Conservation (phyloP, 2,888 invertebrate genomes). For the Crematogaster levior region DNA sequence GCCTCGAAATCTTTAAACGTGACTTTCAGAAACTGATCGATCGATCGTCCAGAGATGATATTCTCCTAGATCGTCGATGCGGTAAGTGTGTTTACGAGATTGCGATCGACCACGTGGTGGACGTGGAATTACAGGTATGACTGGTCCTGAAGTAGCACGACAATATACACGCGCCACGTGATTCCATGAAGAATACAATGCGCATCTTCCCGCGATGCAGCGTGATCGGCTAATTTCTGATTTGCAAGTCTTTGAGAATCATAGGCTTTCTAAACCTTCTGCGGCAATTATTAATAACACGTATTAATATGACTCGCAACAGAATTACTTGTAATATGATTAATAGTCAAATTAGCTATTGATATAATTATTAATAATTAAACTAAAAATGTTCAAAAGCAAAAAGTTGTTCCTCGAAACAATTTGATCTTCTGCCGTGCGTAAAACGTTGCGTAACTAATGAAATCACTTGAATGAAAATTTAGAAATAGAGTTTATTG, state of each 20-base stretch:
- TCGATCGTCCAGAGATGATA: background rate
- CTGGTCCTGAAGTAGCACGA: slow-evolving; percentile 9
- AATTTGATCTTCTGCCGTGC: no score
- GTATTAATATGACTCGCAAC: background rate
- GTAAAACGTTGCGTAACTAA: background rate
- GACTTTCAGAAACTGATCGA: background rate
- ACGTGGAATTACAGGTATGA: slow-evolving; percentile 46
- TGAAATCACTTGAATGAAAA: background rate
- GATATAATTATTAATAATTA: background rate
- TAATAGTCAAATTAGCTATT: background rate
- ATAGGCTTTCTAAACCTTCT: background rate
- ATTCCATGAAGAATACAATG: slow-evolving; percentile 7
- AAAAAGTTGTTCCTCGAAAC: background rate
- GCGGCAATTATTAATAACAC: background rate
- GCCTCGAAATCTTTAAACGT: background rate
- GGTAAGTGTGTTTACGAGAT: slow-evolving; percentile 45
- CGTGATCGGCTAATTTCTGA: background rate
- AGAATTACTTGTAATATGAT: background rate
- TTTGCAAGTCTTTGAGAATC: background rate
- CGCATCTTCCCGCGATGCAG: background rate
- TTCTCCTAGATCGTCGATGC: slow-evolving; percentile 4
- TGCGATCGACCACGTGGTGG: slow-evolving; percentile 53
- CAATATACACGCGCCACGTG: slow-evolving; percentile 8
- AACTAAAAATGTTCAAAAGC: background rate
- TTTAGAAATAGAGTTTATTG: background rate